Evolutionary conservation across 2,888 invertebrate genomes (phyloP), one percentile per base, ranked within the genome.

Genomic region (Heliconius ethilla): DNA sequence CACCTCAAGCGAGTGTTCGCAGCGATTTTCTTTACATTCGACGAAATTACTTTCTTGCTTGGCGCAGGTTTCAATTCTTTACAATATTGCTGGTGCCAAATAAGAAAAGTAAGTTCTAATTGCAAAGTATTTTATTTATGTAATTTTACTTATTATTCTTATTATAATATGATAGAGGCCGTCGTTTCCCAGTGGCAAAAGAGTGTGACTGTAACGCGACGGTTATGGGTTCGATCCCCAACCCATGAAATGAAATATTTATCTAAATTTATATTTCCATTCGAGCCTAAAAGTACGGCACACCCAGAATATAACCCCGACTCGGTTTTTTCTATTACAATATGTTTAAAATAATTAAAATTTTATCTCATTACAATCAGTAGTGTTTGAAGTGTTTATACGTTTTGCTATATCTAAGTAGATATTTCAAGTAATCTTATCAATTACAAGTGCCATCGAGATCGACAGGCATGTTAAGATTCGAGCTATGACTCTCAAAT

Each of bases 401-500:
- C 25, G 27, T 76, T 76, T 76, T 72, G 72, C 29, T 69, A 67
- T 77, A 51, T 7, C 18, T 51, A 77, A 55, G 72, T 73, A n/a
- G 59, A n/a, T n/a, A 66, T 74, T 74, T 74, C 33, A 82, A 86
- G 85, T 88, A 88, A 87, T 88, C 89, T 89, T 89, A 89, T 89
- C 88, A 88, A 86, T 86, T 85, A 84, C 82, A 85, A 90, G 90
- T 83, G 85, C 86, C 85, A 88, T 91, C 86, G 86, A 89, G 86
- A 84, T 88, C 86, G 85, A 89, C 87, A 86, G 83, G 86, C 87
- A 85, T 86, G 88, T 89, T 87, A 88, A 87, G 86, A 85, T 87
- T 82, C 89, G 33, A 33, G 33, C 90, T 83, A 81, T 88, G 82
- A 80, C 86, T 86, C 90, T 89, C 86, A 85, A 89, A 84, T 86